phyloP scores from a whole-genome alignment of 2,797 vertebrate species.

The Bucorvus abyssinicus region DNA sequence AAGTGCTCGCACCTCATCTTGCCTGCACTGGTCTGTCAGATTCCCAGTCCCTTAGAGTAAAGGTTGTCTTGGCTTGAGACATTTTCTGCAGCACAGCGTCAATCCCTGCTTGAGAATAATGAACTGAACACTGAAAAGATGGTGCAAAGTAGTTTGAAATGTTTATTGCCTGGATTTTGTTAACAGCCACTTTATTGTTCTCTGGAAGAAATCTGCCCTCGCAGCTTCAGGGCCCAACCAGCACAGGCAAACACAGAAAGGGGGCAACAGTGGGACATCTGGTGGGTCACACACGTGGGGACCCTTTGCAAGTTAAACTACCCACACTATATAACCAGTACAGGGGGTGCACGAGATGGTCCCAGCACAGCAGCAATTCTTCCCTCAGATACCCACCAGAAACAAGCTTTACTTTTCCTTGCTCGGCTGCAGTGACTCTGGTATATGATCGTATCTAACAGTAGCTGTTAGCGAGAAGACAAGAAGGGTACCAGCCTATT shows the following conservation, averaged over 20 bases:
- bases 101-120: not conserved
- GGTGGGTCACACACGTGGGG: fast-evolving
- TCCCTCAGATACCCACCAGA: not conserved
- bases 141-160: not conserved
- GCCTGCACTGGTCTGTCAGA: not conserved
- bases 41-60: not conserved
- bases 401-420: not conserved
- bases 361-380: not conserved
- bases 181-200: fast-evolving
- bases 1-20: not conserved
- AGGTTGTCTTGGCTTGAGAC: not conserved
- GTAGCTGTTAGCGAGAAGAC: slow-evolving; percentile 27
- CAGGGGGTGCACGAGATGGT: not conserved
- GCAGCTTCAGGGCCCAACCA: not conserved
- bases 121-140: not conserved
- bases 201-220: not conserved
- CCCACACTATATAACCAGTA: not conserved
- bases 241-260: not conserved
- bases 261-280: not conserved
- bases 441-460: not conserved
- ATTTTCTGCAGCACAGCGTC: not conserved
- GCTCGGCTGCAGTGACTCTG: not conserved
- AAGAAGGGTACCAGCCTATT: not conserved
- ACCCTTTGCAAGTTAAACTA: not conserved
- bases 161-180: not conserved